Evolutionary conservation across 1,140 invertebrate species (phyloP), one percentile per base, ranked within the genome.

Genomic region (Macrotrachela quadricornifera): DNA sequence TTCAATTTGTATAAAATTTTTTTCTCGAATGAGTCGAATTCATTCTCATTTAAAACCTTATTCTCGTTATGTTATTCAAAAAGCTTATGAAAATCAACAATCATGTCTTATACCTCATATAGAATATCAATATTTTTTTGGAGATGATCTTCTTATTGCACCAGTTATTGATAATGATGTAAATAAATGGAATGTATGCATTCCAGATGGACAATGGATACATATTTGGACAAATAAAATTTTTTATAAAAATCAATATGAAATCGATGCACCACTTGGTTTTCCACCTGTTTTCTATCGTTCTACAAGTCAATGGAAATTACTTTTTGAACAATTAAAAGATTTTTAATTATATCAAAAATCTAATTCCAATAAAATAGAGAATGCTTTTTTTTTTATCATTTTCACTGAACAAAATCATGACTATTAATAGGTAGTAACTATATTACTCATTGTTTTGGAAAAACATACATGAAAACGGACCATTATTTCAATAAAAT

Each of bases 21-120:
- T 70, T 57, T 64, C 61, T 10, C 59, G 65, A 11, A 59, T 69
- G 9, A 60, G 61, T 10, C 51, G 60, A 41, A 63, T 67, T 15
- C 65, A 62, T 55, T 59, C 52, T 13, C 49, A 58, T 16, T 57
- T 71, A 12, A 51, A 50, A 0, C 63, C 63, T 44, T 71, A 71
- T 50, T 63, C 64, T 0, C 55, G 55, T 46, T 41, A 51, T 11
- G 59, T 61, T 11, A 56, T 66, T 1, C 38, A 46, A 17, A 51
- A 62, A 42, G 60, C 62, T 2, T 30, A 30, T 30, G 3, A 8
- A 4, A 2, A 30, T 30, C 3, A 8, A 30, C 2, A 30, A 30
- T 30, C 21, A 30, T 30, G 21, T 30, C 2, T 30, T 30, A 30
- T 30, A 4, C 21, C 21, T 30, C 21, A 30, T 30, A 30, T 8